Base-by-base conservation (phyloP, 2,888 invertebrate species). In the Chalcis sispes region DNA sequence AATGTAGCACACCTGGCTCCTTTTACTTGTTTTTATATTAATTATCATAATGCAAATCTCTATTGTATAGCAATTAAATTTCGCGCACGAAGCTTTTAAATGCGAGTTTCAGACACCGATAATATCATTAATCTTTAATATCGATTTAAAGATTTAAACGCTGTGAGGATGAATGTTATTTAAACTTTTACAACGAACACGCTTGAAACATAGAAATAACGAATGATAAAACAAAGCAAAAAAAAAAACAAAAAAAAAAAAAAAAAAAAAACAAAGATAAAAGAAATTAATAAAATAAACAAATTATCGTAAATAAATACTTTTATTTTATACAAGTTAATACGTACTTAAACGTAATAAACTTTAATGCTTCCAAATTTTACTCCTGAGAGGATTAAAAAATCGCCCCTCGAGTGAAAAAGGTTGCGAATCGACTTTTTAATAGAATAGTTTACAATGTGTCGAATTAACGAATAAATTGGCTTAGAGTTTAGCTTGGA, bases 181-280 rank as follows among this genome's bases (percentile, higher is more conserved):
- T 25, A 54, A 75, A 66, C 25, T 64, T 70, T 61, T 58, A 75
- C 75, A 76, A 76, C 72, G 71, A 72, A 66, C 64, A 58, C 20
- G 50, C 29, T 75, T 50, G 56, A 50, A 61, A 32, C 25, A 40
- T 66, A 48, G 18, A 61, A 50, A 23, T 67, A 64, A 50, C 15
- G 25, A 66, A 64, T 25, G 23, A 52, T 69, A 25, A 36, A 61
- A n/a, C n/a, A n/a, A n/a, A n/a, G n/a, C n/a, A n/a, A n/a, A n/a
- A n/a, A n/a, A n/a, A n/a, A n/a, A n/a, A n/a, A n/a, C n/a, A n/a
- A n/a, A n/a, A n/a, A n/a, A n/a, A n/a, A n/a, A n/a, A n/a, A n/a
- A n/a, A n/a, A n/a, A n/a, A n/a, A n/a, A n/a, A n/a, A n/a, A n/a
- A n/a, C n/a, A n/a, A n/a, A n/a, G n/a, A n/a, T n/a, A n/a, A n/a